Base-by-base conservation (phyloP, 2,113 vertebrate species). In the Gobiocypris rarus region DNA sequence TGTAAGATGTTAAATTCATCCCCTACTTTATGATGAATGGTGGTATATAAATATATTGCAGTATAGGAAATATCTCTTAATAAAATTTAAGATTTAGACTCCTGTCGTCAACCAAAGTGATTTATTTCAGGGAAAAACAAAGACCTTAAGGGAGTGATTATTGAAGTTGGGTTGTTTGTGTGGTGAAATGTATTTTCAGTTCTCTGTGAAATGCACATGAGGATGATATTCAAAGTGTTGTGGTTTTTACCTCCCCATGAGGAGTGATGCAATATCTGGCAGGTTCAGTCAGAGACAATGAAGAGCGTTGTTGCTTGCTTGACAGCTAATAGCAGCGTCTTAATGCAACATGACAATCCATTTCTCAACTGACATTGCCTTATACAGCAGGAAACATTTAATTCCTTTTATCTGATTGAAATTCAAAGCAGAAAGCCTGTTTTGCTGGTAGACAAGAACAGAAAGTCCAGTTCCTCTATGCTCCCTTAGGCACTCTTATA, bases 61-160 rank as follows among this genome's bases (percentile, higher is more conserved):
- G 82, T 89, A 81, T 80, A 88, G 84, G 82, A 88, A 80, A 83
- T 85, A 83, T 88, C 84, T 87, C 84, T 87, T 75, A 89, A 88
- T 89, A 88, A 88, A 88, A 85, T 83, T 6, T 83, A 85, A 89
- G 83, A 69, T 86, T 84, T 86, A 88, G 85, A 87, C 78, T 80
- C 83, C 45, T 73, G 4, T 61, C 3, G 54, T 78, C 54, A 43
- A 24, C 34, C 1, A 24, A 24, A 77, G n/a, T 5, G 3, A 34
- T 5, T 78, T 43, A 61, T 78, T 78, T 78, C 31, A 4, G 22
- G 13, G 34, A 14, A n/a, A 24, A 71, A 71, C n/a, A 6, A 45
- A 71, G 69, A 71, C 9, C 65, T 22, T 38, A 22, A 69, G 65
- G 65, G 31, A 38, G 31, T 22, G 17, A 41, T 69, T 69, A 69